These are phyloP conservation scores for Bombus superbus DNA, from an alignment of 1,140 invertebrate species.

Conservation along the genomic window DNA sequence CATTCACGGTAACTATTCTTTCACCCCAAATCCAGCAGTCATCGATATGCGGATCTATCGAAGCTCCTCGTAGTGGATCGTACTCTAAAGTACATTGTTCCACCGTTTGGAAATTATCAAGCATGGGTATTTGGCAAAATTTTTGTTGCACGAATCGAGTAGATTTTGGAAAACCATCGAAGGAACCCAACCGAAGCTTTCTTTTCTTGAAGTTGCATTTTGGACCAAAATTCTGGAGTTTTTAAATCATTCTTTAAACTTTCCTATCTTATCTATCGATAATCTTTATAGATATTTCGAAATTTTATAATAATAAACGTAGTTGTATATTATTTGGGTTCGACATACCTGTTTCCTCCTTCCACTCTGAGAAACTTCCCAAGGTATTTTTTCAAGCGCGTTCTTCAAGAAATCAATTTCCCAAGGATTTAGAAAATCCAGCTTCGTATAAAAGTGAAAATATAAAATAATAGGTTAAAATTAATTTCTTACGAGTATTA, in stretches of 20 bases:
- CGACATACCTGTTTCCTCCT: slow-evolving; percentile 92
- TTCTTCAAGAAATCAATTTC: slow-evolving; percentile 89
- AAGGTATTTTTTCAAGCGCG: slow-evolving; percentile 91
- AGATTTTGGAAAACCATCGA: slow-evolving; percentile 94
- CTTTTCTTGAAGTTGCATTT: slow-evolving; percentile 99
- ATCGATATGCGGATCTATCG: slow-evolving; percentile 99
- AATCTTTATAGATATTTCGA: neutral
- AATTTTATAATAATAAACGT: slow-evolving; percentile 3
- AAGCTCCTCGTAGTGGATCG: slow-evolving; percentile 91
- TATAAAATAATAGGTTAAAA: neutral
- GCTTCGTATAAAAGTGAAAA: slow-evolving; percentile 68
- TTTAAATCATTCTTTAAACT: no score
- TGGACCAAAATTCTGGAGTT: slow-evolving; percentile 93
- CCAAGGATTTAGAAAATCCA: slow-evolving; percentile 88
- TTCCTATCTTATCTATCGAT: no score
- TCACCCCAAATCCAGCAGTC: slow-evolving; percentile 99
- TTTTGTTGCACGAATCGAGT: slow-evolving; percentile 92
- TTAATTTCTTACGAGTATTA: neutral
- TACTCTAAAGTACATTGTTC: slow-evolving; percentile 99
- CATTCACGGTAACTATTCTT: slow-evolving; percentile 96
- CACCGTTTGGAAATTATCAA: slow-evolving; percentile 93
- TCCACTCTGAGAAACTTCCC: slow-evolving; percentile 97
- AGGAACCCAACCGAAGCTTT: slow-evolving; percentile 90
- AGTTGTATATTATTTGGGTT: slow-evolving; percentile 78
- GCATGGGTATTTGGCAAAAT: slow-evolving; percentile 86